phyloP scores from a whole-genome alignment of 2,888 invertebrate genomes.

The Congeria kusceri region DNA sequence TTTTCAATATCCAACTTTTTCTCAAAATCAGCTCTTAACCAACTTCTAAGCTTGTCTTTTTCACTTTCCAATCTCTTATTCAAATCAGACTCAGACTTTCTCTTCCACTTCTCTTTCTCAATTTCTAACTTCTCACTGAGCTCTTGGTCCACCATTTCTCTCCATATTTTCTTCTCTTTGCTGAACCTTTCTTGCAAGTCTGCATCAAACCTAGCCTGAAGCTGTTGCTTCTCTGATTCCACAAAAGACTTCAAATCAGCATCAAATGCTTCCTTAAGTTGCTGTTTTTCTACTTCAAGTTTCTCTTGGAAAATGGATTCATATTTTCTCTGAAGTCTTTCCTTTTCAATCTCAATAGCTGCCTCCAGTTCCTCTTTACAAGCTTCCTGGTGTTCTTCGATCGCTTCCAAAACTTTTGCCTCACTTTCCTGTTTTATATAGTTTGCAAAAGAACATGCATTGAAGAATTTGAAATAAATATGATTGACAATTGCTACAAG shows the following conservation, averaged over 20 bases:
- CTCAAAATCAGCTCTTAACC: slow-evolving; percentile 40
- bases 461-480: too few relatives aligned
- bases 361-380: slow-evolving; percentile 46
- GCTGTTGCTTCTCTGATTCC: slow-evolving; percentile 2
- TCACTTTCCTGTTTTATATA: slow-evolving; percentile 56
- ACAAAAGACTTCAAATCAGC: neutral
- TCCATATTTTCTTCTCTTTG: slow-evolving; percentile 62
- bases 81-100: slow-evolving; percentile 47
- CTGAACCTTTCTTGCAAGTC: slow-evolving; percentile 53
- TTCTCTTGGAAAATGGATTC: too few relatives aligned
- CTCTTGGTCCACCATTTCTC: slow-evolving; percentile 55
- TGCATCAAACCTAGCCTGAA: slow-evolving; percentile 43
- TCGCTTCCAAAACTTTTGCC: slow-evolving; percentile 55
- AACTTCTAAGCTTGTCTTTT: slow-evolving; percentile 48
- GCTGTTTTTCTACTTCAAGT: too few relatives aligned
- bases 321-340: neutral
- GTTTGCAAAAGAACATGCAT: slow-evolving; percentile 6
- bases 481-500: too few relatives aligned
- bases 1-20: slow-evolving; percentile 47
- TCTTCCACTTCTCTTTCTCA: slow-evolving; percentile 60
- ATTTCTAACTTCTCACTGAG: slow-evolving; percentile 53
- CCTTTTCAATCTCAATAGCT: slow-evolving; percentile 42
- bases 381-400: slow-evolving; percentile 53
- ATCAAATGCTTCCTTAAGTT: slow-evolving; percentile 1
- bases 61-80: slow-evolving; percentile 54